Evolutionary conservation across 92 coral and sea anemone genomes (phyloP).

Genomic region (Phenganax marumi): DNA sequence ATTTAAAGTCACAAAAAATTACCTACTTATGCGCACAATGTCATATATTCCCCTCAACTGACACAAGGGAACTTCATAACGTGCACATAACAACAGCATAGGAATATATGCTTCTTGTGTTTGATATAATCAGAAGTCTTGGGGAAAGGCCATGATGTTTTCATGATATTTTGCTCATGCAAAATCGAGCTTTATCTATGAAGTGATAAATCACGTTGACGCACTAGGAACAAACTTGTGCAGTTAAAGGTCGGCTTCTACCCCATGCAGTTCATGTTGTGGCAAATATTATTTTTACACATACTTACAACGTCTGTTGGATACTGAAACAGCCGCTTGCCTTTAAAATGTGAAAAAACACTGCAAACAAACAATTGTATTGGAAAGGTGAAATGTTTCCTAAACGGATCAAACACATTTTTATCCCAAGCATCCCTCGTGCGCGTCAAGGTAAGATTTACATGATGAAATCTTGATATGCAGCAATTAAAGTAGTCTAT

Average conservation of each 20-base stretch:
- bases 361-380: neutral
- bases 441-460: constrained; percentile 4
- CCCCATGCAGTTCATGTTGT: constrained; percentile 17
- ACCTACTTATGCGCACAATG: too few relatives aligned
- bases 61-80: too few relatives aligned
- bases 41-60: too few relatives aligned
- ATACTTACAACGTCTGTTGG: constrained; percentile 9
- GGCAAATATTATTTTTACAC: constrained; percentile 16
- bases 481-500: neutral
- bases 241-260: neutral
- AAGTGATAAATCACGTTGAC: constrained; percentile 12
- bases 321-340: constrained; percentile 5
- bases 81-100: too few relatives aligned
- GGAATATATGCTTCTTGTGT: too few relatives aligned
- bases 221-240: neutral
- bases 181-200: neutral
- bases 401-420: constrained; percentile 1
- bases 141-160: neutral
- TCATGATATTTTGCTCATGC: neutral
- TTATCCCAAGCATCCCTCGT: neutral
- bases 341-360: neutral
- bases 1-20: too few relatives aligned
- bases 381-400: constrained; percentile 18
- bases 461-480: too few relatives aligned
- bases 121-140: too few relatives aligned